Base-by-base conservation (phyloP, 2,888 invertebrate species). In the Pyrgus malvae region DNA sequence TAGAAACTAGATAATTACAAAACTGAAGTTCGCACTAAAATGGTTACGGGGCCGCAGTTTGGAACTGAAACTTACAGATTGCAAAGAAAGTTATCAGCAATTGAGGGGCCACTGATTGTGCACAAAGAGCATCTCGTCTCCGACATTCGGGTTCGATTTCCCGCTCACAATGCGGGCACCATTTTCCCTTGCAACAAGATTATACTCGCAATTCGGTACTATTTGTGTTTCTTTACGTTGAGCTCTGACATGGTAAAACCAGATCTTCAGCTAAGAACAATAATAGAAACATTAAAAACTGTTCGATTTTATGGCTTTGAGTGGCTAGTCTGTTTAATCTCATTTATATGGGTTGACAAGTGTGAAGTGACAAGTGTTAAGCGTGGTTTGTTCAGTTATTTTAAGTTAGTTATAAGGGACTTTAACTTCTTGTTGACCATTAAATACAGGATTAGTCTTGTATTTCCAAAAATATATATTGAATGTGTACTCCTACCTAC, bases 81-180 rank as follows among this genome's bases (percentile, higher is more conserved):
- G 78, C 73, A 80, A 84, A 81, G 80, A 83, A 87, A 87, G 82
- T 83, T 86, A 83, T 80, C 82, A 80, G 83, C 83, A 86, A 86
- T 88, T 83, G 83, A 78, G 80, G 76, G 72, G 72, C 81, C 82
- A 87, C 86, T 87, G 88, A 87, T 86, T 82, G 83, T 70, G 76
- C 81, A 83, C 88, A 88, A 87, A 83, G 83, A 77, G 72, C 72
- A 73, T 83, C 82, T 79, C 80, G 79, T 79, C 76, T 80, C 74
- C 81, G 82, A 84, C 81, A 83, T 81, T 81, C 74, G 70, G 80
- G 80, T 83, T 80, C 78, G 80, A 85, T 88, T 89, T 87, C 83
- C 80, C 74, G 72, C 78, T 82, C 74, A 83, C 87, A 88, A 86
- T 83, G 74, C 78, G 73, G 73, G 72, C 74, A 75, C 71, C 78